Evolutionary conservation across 2,113 vertebrate genomes (phyloP).

Genomic region (Sceloporus undulatus): DNA sequence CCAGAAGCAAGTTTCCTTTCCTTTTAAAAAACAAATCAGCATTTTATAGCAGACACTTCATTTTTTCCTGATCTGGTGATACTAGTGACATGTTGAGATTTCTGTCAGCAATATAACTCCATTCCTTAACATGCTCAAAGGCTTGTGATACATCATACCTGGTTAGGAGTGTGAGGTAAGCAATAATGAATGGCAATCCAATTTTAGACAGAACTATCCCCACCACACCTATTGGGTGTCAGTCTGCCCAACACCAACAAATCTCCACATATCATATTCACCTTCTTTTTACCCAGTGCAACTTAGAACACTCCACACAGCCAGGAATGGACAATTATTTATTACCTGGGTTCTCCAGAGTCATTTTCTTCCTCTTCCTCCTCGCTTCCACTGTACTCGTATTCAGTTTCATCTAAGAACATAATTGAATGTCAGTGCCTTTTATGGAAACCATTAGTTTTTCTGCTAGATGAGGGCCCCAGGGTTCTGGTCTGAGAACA

Average conservation of each 20-base stretch:
- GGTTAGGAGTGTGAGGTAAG: neutral
- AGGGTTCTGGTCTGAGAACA: slow-evolving; percentile 44
- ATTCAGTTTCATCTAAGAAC: slow-evolving; percentile 94
- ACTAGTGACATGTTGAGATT: neutral
- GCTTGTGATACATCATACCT: neutral
- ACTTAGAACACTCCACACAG: neutral
- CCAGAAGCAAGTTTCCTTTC: no score
- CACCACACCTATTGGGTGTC: neutral
- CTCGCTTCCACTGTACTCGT: slow-evolving; percentile 98
- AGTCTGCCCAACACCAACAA: neutral
- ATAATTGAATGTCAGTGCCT: slow-evolving; percentile 69
- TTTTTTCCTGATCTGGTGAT: neutral
- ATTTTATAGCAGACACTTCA: neutral
- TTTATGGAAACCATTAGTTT: slow-evolving; percentile 60
- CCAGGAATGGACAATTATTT: neutral
- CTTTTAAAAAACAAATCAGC: neutral
- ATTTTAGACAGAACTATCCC: neutral
- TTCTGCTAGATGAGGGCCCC: slow-evolving; percentile 47
- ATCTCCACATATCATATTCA: no score
- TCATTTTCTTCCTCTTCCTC: slow-evolving; percentile 98
- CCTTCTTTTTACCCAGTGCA: slow-evolving; percentile 18
- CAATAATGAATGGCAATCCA: neutral
- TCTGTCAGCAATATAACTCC: neutral
- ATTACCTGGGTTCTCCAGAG: slow-evolving; percentile 93
- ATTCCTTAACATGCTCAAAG: neutral